Conservation (phyloP, 2,888 invertebrate genomes). For the Dryobotodes eremita region DNA sequence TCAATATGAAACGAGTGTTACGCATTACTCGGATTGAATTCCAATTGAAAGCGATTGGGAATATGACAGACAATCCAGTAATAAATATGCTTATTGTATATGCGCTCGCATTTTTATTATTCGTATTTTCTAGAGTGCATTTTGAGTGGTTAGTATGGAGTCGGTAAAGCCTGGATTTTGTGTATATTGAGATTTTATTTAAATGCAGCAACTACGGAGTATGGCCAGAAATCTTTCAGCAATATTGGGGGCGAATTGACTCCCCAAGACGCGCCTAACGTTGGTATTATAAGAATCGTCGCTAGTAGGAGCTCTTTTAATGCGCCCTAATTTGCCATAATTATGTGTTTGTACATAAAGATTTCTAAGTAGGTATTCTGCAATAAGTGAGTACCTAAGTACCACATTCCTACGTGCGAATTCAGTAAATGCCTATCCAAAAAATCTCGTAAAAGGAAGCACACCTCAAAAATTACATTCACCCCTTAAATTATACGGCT, state of each 20-base stretch:
- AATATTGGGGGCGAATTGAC: too few species aligned
- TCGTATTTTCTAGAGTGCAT: constrained; percentile 59
- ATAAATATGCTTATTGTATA: constrained; percentile 67
- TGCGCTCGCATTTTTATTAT: constrained; percentile 59
- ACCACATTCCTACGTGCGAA: not conserved
- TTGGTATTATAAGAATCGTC: not conserved
- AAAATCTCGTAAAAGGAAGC: constrained; percentile 41
- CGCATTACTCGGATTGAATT: constrained; percentile 70
- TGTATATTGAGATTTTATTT: constrained; percentile 26
- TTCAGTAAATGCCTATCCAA: too few species aligned
- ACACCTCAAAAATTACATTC: constrained; percentile 60
- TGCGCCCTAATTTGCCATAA: not conserved
- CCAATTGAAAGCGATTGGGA: constrained; percentile 68
- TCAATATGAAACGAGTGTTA: constrained; percentile 64
- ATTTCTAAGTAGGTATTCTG: not conserved
- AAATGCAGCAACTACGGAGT: not conserved
- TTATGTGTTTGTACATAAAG: too few species aligned
- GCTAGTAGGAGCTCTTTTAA: not conserved
- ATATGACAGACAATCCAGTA: constrained; percentile 66
- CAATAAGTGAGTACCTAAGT: not conserved
- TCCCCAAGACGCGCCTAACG: not conserved
- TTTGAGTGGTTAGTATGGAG: constrained; percentile 41
- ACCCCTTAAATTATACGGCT: constrained; percentile 58
- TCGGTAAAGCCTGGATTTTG: constrained; percentile 19
- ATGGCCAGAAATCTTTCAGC: too few species aligned